A percentile compares a stretch with the other conserved stretches of the same genome.
These are phyloP conservation scores for Perizoma flavofasciatum DNA, from an alignment of 2,888 invertebrate species.

Conservation along the genomic window DNA sequence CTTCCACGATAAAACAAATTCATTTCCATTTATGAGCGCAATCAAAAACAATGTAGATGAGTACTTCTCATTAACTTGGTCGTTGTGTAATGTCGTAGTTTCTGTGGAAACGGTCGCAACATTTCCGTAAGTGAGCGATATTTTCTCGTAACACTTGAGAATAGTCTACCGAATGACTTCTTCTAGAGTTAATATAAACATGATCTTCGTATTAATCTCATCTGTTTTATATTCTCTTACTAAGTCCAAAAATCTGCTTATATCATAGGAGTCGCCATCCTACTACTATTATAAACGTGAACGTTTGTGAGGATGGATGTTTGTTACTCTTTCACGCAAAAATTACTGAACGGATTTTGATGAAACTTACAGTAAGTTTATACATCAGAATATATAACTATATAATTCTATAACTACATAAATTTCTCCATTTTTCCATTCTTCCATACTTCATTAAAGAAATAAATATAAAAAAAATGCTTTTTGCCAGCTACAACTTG, in stretches of 20 bases:
- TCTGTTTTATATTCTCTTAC: background rate
- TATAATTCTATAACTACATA: no score
- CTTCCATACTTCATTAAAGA: no score
- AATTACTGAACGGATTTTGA: no score
- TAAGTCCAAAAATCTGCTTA: background rate
- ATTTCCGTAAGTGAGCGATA: constrained; percentile 15
- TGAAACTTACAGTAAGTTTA: no score
- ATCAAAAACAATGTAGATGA: constrained; percentile 32
- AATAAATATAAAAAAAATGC: no score
- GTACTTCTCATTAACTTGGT: constrained; percentile 23
- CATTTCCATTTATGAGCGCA: constrained; percentile 20
- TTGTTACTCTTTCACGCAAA: no score
- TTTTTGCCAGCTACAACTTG: no score
- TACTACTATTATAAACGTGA: no score
- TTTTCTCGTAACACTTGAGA: constrained; percentile 4
- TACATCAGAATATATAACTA: no score
- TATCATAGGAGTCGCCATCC: background rate
- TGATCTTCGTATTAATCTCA: background rate
- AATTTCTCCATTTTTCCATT: no score
- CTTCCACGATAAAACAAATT: constrained; percentile 18
- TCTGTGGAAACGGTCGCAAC: constrained; percentile 18
- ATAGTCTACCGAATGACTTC: constrained; percentile 2
- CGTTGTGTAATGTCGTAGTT: constrained; percentile 16
- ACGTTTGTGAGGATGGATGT: no score
- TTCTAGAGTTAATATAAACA: background rate